Evolutionary conservation across 2,113 vertebrate species (phyloP).

Genomic region (Prinia subflava): DNA sequence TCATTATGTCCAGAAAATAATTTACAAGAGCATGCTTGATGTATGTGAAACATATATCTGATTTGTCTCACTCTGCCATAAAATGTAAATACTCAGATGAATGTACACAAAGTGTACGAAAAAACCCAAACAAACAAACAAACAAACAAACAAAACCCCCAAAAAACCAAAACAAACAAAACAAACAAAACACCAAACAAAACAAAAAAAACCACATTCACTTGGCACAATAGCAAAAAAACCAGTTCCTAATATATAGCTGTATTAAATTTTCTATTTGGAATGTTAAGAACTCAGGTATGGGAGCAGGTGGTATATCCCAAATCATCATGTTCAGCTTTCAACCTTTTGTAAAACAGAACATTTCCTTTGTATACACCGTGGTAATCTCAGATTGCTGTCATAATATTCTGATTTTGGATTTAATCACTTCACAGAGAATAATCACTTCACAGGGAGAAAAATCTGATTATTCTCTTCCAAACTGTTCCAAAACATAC

Average conservation of each 20-base stretch:
- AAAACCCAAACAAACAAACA: too few species aligned
- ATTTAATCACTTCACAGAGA: neutral
- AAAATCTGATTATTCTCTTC: neutral
- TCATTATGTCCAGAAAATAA: slow-evolving; percentile 9
- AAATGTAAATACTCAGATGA: slow-evolving; percentile 41
- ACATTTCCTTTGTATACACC: neutral
- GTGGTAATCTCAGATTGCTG: neutral
- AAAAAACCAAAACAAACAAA: neutral
- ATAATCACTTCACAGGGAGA: neutral
- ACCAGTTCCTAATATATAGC: neutral
- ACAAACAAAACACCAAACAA: neutral
- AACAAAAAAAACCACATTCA: neutral
- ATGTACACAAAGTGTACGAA: neutral
- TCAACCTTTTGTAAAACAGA: neutral
- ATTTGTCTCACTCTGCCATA: neutral
- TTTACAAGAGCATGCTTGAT: neutral
- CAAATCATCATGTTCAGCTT: neutral
- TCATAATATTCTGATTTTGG: neutral
- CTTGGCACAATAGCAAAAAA: neutral
- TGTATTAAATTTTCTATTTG: neutral
- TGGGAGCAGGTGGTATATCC: neutral
- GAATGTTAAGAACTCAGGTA: neutral
- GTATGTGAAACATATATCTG: neutral
- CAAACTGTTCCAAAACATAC: neutral
- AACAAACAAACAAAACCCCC: too few species aligned